Base-by-base conservation (phyloP, 2,797 vertebrate species). In the Gallinago stenura region DNA sequence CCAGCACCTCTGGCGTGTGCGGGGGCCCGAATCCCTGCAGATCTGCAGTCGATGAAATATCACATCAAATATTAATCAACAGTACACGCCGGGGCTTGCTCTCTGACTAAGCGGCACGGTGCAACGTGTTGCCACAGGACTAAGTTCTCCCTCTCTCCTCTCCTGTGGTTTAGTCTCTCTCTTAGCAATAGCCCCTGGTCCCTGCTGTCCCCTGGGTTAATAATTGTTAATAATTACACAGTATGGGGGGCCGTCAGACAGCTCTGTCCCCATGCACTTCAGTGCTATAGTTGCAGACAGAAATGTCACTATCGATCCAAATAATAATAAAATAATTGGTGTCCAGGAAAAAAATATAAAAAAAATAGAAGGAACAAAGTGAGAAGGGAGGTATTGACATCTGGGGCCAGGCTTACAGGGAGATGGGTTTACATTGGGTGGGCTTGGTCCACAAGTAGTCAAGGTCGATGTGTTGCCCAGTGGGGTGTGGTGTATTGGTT, bases 1-100 rank as follows among this genome's bases (percentile, higher is more conserved):
- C 19, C 60, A 70, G 15, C 37, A 50, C 11, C 61, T 64, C 22
- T 48, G 1, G 0, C 0, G 8, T 8, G 5, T 33, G 16, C 0
- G 0, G 4, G 39, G 20, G 11, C 41, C 28, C 6, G 53, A 48
- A 66, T 10, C 19, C 31, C 46, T 61, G 28, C 41, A 83, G 76
- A 65, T 33, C 14, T 50, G 17, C 54, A 69, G 3, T 66, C 48
- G 60, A 4, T 50, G 45, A 78, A 83, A 64, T 41, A 50, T 26
- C 53, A 60, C 6, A 28, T 78, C 20, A 75, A 68, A 68, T 30
- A 1, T 41, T 86, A 37, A 81, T 39, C 14, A 75, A 12, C 7
- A 46, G 35, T 15, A 26, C 3, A 8, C 2, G 8, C 2, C 50
- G 61, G 33, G 54, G 45, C 41, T 68, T 57, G 17, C 48, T 66